Percentiles rank a stretch among this genome's conserved stretches.
Conservation (phyloP, 1,140 invertebrate genomes). For the Drosophila simulans region DNA sequence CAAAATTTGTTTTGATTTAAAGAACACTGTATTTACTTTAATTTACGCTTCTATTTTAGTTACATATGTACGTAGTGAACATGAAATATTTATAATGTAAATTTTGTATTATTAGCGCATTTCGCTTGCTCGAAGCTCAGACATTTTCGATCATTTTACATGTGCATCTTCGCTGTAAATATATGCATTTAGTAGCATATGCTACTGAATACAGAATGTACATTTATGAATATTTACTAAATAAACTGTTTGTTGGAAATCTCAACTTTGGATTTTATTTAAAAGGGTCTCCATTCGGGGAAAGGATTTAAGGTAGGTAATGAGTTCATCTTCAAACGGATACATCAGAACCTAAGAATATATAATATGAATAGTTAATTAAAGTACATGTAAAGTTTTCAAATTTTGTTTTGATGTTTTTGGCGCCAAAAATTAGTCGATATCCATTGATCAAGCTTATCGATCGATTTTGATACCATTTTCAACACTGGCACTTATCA, state of each 20-base stretch:
- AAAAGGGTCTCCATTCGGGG: too few relatives aligned
- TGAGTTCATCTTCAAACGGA: too few relatives aligned
- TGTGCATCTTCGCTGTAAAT: slow-evolving; percentile 57
- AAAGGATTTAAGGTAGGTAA: too few relatives aligned
- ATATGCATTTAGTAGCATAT: slow-evolving; percentile 56
- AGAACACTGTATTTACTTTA: slow-evolving; percentile 48
- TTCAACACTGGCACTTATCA: slow-evolving; percentile 5
- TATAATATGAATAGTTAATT: too few relatives aligned
- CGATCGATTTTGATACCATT: not conserved
- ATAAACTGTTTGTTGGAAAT: slow-evolving; percentile 59
- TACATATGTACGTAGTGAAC: slow-evolving; percentile 27
- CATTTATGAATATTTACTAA: slow-evolving; percentile 27
- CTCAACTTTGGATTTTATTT: slow-evolving; percentile 13
- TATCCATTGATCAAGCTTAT: not conserved
- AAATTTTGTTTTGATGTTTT: not conserved
- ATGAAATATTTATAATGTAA: slow-evolving; percentile 35
- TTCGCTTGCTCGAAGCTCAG: slow-evolving; percentile 36
- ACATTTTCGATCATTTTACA: slow-evolving; percentile 31
- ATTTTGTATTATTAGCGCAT: slow-evolving; percentile 52
- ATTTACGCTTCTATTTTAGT: slow-evolving; percentile 34
- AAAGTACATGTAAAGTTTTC: not conserved
- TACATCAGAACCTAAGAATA: too few relatives aligned
- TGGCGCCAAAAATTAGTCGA: slow-evolving; percentile 5
- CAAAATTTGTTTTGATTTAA: slow-evolving; percentile 16
- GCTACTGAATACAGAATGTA: slow-evolving; percentile 25